Conservation (phyloP, 2,888 invertebrate genomes). For the Idaea biselata region DNA sequence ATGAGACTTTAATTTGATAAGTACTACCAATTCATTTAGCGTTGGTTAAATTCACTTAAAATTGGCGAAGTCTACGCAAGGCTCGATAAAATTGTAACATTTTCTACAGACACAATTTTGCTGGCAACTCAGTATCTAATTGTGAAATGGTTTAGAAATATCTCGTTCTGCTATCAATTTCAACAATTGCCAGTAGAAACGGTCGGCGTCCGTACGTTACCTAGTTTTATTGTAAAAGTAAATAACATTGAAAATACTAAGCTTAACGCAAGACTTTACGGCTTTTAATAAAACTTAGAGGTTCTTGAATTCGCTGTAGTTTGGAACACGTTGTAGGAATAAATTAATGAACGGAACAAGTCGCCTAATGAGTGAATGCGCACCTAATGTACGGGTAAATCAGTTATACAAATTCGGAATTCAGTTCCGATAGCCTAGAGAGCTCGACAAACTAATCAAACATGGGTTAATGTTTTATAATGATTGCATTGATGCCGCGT, state of each 20-base stretch:
- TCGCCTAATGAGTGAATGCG: neutral
- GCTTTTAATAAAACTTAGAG: neutral
- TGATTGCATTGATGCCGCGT: neutral
- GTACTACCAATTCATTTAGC: too few relatives aligned
- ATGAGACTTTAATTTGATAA: too few relatives aligned
- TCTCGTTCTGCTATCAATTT: neutral
- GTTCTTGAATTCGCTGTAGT: neutral
- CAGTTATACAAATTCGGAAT: neutral
- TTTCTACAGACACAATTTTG: neutral
- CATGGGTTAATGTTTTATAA: neutral
- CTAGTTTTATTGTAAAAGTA: neutral
- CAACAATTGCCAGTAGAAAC: neutral
- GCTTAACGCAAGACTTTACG: neutral
- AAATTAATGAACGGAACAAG: neutral
- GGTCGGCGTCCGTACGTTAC: neutral
- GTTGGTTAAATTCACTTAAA: neutral
- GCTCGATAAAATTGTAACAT: neutral
- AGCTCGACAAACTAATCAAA: neutral
- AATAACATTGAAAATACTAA: neutral
- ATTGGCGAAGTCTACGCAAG: neutral
- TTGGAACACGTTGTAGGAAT: neutral
- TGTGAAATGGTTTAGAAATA: neutral
- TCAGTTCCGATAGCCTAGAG: neutral
- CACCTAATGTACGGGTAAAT: neutral
- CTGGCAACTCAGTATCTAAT: neutral